A percentile compares a stretch with the other conserved stretches of the same genome.
These are phyloP conservation scores for Odocoileus hemionus DNA, from an alignment of 2,113 vertebrate species.

Conservation along the genomic window DNA sequence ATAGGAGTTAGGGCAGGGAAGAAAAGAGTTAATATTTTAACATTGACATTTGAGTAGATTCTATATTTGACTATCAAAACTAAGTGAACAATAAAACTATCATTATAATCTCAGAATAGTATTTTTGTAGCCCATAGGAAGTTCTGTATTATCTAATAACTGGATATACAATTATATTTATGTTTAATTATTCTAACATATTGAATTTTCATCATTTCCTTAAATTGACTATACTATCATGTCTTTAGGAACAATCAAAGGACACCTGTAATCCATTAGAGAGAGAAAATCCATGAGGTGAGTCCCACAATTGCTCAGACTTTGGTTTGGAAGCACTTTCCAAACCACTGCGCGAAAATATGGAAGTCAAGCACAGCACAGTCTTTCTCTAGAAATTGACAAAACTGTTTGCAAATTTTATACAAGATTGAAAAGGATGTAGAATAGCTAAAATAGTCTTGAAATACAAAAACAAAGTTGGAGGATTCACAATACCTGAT, in stretches of 20 bases:
- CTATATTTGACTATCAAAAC: neutral
- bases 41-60: neutral
- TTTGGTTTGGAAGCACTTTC: neutral
- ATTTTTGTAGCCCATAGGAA: neutral
- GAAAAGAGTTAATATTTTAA: neutral
- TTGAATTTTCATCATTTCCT: neutral
- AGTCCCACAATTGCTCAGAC: neutral
- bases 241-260: neutral
- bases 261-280: neutral
- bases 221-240: neutral
- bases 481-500: neutral
- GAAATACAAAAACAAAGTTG: constrained; percentile 23
- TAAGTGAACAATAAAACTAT: constrained; percentile 27
- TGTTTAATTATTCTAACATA: neutral
- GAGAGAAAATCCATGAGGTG: neutral
- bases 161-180: neutral
- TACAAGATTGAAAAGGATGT: neutral
- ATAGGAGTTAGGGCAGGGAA: neutral
- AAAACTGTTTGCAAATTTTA: constrained; percentile 4
- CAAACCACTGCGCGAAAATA: neutral
- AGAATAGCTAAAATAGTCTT: constrained; percentile 3
- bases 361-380: neutral
- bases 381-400: neutral
- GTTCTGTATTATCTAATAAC: neutral
- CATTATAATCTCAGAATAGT: neutral